Evolutionary conservation across 2,888 invertebrate genomes (phyloP), one percentile per base, ranked within the genome.

Genomic region (Mystacides longicornis): DNA sequence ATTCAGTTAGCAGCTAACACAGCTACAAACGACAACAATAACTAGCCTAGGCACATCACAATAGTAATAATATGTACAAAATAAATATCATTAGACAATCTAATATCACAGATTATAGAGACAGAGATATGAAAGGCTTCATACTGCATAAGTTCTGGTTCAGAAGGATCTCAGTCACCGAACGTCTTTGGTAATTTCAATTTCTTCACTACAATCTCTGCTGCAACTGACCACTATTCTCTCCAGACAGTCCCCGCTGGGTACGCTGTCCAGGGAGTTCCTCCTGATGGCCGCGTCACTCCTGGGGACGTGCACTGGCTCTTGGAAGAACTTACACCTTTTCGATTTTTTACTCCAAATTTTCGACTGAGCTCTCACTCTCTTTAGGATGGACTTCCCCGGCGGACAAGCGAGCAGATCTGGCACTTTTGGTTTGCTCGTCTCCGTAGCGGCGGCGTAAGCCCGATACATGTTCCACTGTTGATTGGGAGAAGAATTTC

Each of bases 301-400:
- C 16, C 21, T 23, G 1, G 23, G 31, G 20, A 51, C 23, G n/a
- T 42, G 14, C n/a, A 46, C 22, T 1, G 52, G 45, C n/a, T 59
- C 60, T 14, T 55, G 49, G 18, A 51, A 58, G 56, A 60, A 60
- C 47, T 60, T 58, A 33, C 60, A 60, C 18, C 56, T 46, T 27
- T 56, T 54, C 3, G 56, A 51, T 4, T 56, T 52, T 14, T 56
- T 48, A 9, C 60, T 55, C 60, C 60, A 60, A 16, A 52, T 53
- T 16, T 56, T 51, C 2, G 60, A 60, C 51, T 58, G 58, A 16
- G 57, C 60, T 11, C 60, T 22, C 16, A 60, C 60, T 23, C 58
- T 58, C 22, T 60, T 60, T 19, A 60, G 27, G 37, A 60, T 60
- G 3, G 60, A 60, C 45, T 58, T 60, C n/a, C 60, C 58, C 2